Evolutionary conservation across 2,113 vertebrate genomes (phyloP).

Genomic region (Montifringilla adamsi): DNA sequence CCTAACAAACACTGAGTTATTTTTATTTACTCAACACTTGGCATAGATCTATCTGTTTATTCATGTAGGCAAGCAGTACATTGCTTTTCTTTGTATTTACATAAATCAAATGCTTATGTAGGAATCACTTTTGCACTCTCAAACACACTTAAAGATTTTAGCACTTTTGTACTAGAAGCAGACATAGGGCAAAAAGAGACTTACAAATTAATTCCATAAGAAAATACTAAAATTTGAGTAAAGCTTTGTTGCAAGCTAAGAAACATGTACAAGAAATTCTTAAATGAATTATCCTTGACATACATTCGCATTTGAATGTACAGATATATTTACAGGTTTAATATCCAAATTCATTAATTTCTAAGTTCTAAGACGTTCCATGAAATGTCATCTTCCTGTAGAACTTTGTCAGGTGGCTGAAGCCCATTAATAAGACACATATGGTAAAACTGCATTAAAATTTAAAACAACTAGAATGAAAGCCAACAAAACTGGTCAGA

Average conservation of each 20-base stretch:
- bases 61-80: neutral
- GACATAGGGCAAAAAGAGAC: neutral
- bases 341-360: constrained; percentile 6
- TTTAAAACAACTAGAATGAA: constrained; percentile 7
- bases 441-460: neutral
- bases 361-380: neutral
- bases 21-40: neutral
- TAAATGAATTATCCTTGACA: constrained; percentile 43
- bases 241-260: constrained; percentile 32
- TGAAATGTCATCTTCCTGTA: neutral
- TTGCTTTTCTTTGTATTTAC: neutral
- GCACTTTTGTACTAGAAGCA: neutral
- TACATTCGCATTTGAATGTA: constrained; percentile 41
- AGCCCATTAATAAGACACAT: neutral
- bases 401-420: neutral
- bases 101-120: neutral
- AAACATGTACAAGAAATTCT: constrained; percentile 49
- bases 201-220: constrained; percentile 24
- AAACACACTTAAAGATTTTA: neutral
- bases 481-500: constrained; percentile 7
- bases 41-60: neutral
- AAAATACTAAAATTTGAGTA: neutral
- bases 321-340: constrained; percentile 22
- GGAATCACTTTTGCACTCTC: neutral
- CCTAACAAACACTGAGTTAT: neutral